These are phyloP conservation scores for Nematolebias whitei DNA, from an alignment of 2,113 vertebrate species.

Conservation along the genomic window DNA sequence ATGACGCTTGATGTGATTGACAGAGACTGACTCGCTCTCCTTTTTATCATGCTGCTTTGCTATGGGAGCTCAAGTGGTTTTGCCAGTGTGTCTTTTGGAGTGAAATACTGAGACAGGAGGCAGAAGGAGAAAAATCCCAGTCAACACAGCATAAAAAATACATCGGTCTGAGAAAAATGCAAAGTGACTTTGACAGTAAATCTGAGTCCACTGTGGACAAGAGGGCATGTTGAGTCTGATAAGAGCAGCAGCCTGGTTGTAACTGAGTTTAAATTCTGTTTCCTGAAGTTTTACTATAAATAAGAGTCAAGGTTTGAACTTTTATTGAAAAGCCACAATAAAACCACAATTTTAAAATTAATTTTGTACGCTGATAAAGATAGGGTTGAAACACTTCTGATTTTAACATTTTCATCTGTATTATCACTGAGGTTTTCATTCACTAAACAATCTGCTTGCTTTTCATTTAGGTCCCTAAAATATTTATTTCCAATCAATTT, in stretches of 20 bases:
- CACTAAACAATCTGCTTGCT: neutral
- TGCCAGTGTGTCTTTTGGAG: conserved; percentile 33
- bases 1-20: conserved; percentile 41
- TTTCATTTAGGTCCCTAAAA: no score
- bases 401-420: neutral
- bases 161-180: conserved; percentile 5
- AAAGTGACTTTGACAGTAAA: conserved; percentile 2
- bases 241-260: conserved; percentile 25
- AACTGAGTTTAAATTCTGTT: neutral
- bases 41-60: conserved; percentile 37
- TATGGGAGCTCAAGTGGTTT: conserved; percentile 38
- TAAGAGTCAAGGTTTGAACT: neutral
- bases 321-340: neutral
- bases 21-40: conserved; percentile 46
- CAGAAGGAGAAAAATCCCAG: conserved; percentile 28
- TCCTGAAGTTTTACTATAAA: neutral
- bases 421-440: neutral
- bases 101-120: conserved; percentile 16
- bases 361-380: neutral
- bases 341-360: neutral
- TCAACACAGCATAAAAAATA: conserved; percentile 16
- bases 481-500: no score
- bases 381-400: neutral
- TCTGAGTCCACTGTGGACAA: conserved; percentile 22
- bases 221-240: conserved; percentile 18